A percentile compares a stretch with the other conserved stretches of the same genome.
Evolutionary conservation across 2,113 vertebrate genomes (phyloP).

Genomic region (Illadopsis cleaveri): DNA sequence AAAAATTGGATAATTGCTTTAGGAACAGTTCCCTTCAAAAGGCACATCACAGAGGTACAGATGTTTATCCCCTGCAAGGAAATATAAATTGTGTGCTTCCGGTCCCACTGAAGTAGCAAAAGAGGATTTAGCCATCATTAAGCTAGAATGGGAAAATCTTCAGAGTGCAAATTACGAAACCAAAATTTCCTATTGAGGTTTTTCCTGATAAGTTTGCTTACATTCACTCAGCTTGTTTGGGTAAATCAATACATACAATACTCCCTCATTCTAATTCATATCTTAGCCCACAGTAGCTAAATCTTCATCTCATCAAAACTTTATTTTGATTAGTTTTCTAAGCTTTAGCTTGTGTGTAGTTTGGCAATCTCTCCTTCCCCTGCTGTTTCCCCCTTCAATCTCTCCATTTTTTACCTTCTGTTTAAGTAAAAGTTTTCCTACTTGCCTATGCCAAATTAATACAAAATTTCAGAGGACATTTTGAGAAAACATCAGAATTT

Average conservation of each 20-base stretch:
- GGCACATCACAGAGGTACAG: neutral
- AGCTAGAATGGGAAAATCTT: neutral
- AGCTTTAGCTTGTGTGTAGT: neutral
- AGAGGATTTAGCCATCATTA: neutral
- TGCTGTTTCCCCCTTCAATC: neutral
- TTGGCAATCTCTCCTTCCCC: neutral
- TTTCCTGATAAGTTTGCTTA: neutral
- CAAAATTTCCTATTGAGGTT: neutral
- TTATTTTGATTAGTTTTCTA: neutral
- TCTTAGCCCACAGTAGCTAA: neutral
- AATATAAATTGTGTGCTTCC: rapidly evolving
- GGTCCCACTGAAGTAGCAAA: neutral
- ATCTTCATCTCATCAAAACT: neutral
- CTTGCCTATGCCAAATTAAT: neutral
- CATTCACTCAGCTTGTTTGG: neutral
- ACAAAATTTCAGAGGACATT: neutral
- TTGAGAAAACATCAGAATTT: neutral
- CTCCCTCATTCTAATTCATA: neutral
- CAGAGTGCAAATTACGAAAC: neutral
- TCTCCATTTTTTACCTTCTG: neutral
- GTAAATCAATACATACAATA: neutral
- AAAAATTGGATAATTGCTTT: neutral
- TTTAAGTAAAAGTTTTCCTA: neutral
- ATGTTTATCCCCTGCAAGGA: neutral
- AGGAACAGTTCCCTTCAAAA: neutral